Evolutionary conservation across 2,888 invertebrate species (phyloP).

Genomic region (Chrysina gloriosa): DNA sequence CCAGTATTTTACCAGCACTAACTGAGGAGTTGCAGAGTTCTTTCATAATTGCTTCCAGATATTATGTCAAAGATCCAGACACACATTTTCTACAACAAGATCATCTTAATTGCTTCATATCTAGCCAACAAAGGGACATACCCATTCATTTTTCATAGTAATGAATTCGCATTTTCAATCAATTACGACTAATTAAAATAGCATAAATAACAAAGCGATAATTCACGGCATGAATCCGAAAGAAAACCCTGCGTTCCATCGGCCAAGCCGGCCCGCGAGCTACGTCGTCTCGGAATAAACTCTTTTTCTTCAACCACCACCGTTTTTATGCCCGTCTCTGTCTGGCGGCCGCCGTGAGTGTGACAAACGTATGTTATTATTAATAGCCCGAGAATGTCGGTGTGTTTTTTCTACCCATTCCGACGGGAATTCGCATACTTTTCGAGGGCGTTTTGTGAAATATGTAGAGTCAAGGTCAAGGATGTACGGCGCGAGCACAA

Average conservation of each 20-base stretch:
- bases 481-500: constrained; percentile 13
- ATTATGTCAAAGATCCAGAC: no score
- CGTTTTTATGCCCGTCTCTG: constrained; percentile 7
- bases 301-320: constrained; percentile 9
- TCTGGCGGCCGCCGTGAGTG: constrained; percentile 28
- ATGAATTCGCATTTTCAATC: constrained; percentile 28
- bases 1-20: no score
- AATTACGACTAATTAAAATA: constrained; percentile 36
- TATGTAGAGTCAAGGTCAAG: constrained; percentile 37
- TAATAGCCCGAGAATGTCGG: constrained; percentile 44
- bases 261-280: neutral
- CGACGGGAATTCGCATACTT: constrained; percentile 46
- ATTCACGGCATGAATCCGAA: constrained; percentile 28
- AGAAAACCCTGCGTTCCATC: constrained; percentile 29
- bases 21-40: no score
- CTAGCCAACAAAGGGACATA: neutral
- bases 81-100: no score
- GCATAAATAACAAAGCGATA: constrained; percentile 31
- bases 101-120: neutral
- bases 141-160: constrained; percentile 16
- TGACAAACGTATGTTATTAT: constrained; percentile 40
- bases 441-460: constrained; percentile 47
- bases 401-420: constrained; percentile 44
- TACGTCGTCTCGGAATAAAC: constrained; percentile 2
- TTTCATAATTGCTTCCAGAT: no score